Percentiles rank a stretch among this genome's conserved stretches.
These are phyloP conservation scores for Bruchidius siliquastri DNA, from an alignment of 2,888 invertebrate genomes.

Conservation along the genomic window DNA sequence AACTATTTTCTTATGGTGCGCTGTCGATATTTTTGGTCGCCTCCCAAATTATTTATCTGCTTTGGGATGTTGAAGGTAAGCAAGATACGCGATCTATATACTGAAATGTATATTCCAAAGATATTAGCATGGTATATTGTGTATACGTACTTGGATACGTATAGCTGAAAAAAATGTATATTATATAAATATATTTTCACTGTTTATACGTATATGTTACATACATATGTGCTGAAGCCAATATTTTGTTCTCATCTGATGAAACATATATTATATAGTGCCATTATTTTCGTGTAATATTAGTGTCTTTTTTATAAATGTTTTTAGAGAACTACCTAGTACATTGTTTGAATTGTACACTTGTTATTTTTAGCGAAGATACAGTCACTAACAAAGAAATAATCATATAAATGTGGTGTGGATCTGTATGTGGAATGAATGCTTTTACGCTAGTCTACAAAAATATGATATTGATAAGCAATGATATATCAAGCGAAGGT, in stretches of 20 bases:
- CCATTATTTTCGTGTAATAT: conserved; percentile 50
- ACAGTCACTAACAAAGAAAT: conserved; percentile 39
- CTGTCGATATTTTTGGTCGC: neutral
- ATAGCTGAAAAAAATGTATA: conserved; percentile 4
- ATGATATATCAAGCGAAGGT: too few species aligned
- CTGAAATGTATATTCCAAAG: neutral
- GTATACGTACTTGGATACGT: conserved; percentile 14
- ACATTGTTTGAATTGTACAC: conserved; percentile 48
- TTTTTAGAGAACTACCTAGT: conserved; percentile 45
- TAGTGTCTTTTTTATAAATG: conserved; percentile 50
- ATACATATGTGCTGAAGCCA: conserved; percentile 25
- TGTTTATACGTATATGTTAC: conserved; percentile 18
- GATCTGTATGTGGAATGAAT: neutral
- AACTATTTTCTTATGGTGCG: too few species aligned
- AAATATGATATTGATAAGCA: neutral
- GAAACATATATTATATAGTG: conserved; percentile 42
- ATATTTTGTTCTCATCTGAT: conserved; percentile 31
- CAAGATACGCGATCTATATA: neutral
- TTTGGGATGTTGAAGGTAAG: neutral
- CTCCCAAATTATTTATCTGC: neutral
- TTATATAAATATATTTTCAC: conserved; percentile 14
- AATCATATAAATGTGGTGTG: conserved; percentile 5
- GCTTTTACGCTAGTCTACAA: neutral
- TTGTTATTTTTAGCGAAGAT: conserved; percentile 47
- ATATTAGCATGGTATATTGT: conserved; percentile 6